A percentile compares a stretch with the other conserved stretches of the same genome.
phyloP scores from a whole-genome alignment of 2,113 vertebrate species.

The Rafetus swinhoei region DNA sequence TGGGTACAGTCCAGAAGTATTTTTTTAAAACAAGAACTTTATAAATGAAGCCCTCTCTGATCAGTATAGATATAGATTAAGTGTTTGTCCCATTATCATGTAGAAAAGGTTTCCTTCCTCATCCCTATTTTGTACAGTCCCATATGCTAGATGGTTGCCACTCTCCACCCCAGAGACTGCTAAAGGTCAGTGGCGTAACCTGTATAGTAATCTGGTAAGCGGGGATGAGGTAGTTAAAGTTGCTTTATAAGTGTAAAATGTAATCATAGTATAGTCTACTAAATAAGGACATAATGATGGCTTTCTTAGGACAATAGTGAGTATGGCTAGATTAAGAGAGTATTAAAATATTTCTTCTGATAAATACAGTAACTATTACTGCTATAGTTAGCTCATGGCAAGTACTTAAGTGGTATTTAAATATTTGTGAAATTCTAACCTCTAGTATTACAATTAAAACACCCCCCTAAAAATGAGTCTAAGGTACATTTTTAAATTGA shows the following conservation, averaged over 20 bases:
- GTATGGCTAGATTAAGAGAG: not conserved
- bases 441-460: accelerated
- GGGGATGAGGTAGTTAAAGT: not conserved
- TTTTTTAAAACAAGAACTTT: not conserved
- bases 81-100: not conserved
- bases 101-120: not conserved
- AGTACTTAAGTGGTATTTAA: not conserved
- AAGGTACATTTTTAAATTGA: too few species aligned
- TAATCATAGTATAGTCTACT: not conserved
- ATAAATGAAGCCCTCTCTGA: not conserved
- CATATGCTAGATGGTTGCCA: not conserved
- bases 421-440: accelerated
- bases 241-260: not conserved
- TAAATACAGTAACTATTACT: not conserved
- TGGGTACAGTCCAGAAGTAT: not conserved
- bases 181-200: not conserved
- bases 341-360: not conserved
- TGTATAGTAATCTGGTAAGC: not conserved
- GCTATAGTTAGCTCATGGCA: not conserved
- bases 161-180: not conserved
- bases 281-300: not conserved
- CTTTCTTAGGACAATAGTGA: not conserved
- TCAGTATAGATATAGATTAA: not conserved
- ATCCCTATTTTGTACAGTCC: not conserved
- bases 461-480: too few species aligned